Evolutionary conservation across 1,140 invertebrate genomes (phyloP).

Genomic region (Cataglyphis hispanica): DNA sequence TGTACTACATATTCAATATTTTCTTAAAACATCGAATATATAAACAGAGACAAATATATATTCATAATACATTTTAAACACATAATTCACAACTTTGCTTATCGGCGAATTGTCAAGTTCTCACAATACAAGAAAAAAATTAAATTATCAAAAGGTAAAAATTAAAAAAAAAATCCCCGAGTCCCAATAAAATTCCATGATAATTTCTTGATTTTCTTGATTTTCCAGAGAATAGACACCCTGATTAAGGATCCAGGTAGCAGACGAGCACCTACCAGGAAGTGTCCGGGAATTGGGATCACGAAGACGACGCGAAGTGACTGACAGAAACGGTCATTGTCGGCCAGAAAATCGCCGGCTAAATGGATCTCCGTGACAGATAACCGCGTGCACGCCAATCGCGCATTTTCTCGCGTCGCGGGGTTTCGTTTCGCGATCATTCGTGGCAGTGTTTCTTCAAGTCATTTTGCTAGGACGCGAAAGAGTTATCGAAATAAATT

Average conservation of each 20-base stretch:
- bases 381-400: constrained; percentile 21
- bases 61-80: no score
- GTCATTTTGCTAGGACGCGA: constrained; percentile 26
- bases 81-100: no score
- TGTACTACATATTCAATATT: no score
- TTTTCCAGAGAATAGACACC: no score
- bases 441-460: not conserved
- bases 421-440: constrained; percentile 14
- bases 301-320: constrained; percentile 44
- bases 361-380: constrained; percentile 44
- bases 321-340: constrained; percentile 58
- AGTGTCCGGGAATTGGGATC: constrained; percentile 39
- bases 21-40: no score
- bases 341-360: constrained; percentile 40
- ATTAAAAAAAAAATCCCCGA: no score
- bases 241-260: constrained; percentile 13
- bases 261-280: constrained; percentile 8
- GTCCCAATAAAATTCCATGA: no score
- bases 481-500: constrained; percentile 4
- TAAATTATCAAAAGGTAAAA: no score
- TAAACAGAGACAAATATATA: no score
- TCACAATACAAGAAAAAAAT: no score
- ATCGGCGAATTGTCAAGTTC: no score
- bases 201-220: no score
- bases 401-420: not conserved